Evolutionary conservation across 2,797 vertebrate genomes (phyloP).

Genomic region (Pangasius macronema): DNA sequence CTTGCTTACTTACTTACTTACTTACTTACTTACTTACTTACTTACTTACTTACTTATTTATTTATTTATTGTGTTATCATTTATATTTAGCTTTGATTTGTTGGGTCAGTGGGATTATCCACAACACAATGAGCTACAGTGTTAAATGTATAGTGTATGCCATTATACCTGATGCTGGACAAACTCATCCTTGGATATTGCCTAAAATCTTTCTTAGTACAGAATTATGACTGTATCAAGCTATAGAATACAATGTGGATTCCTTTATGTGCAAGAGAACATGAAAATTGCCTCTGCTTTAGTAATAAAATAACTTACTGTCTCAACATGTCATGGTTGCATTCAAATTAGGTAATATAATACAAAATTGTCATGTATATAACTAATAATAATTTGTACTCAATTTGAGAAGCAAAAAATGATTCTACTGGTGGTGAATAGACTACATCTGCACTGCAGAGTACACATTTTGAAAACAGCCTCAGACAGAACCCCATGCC

Average conservation of each 20-base stretch:
- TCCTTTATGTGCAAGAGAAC: slow-evolving; percentile 46
- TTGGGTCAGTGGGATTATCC: background rate
- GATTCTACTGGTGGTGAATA: background rate
- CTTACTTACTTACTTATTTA: background rate
- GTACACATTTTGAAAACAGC: slow-evolving; percentile 23
- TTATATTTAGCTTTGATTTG: background rate
- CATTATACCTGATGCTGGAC: background rate
- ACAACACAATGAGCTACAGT: background rate
- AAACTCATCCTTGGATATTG: background rate
- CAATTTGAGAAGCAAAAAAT: background rate
- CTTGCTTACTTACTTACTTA: background rate
- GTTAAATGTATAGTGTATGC: background rate
- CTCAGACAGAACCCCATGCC: slow-evolving; percentile 4
- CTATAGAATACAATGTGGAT: slow-evolving; percentile 27
- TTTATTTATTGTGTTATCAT: background rate
- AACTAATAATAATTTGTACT: background rate
- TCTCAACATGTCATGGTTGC: slow-evolving; percentile 15
- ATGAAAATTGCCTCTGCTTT: slow-evolving; percentile 48
- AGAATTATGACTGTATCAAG: background rate
- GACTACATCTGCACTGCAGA: background rate
- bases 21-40: background rate
- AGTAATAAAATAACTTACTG: slow-evolving; percentile 55
- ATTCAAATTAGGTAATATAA: background rate
- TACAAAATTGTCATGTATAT: no score
- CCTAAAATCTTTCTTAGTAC: background rate